These are phyloP conservation scores for Trissolcus basalis DNA, from an alignment of 1,140 invertebrate genomes.

Conservation along the genomic window DNA sequence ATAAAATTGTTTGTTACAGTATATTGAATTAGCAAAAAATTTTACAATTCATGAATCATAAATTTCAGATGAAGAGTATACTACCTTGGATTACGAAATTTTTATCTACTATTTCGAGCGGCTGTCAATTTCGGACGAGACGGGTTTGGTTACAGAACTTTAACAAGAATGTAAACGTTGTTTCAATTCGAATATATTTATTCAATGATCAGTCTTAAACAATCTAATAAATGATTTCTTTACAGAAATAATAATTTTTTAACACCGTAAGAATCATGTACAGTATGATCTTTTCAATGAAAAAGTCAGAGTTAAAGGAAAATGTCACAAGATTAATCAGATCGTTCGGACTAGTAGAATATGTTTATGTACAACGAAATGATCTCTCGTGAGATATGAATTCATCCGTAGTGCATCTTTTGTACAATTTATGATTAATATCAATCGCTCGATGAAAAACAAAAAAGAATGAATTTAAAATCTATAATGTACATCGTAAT, in stretches of 20 bases:
- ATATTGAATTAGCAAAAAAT: no score
- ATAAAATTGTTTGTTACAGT: no score
- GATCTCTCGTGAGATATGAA: neutral
- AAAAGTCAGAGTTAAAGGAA: neutral
- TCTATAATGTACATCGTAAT: no score
- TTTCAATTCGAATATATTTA: constrained; percentile 1
- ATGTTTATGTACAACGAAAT: neutral
- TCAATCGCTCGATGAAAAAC: no score
- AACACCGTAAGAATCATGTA: neutral
- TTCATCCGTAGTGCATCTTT: neutral
- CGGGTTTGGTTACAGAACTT: neutral
- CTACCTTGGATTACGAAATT: neutral
- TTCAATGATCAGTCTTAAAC: constrained; percentile 9
- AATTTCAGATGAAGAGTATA: constrained; percentile 7
- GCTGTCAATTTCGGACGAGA: neutral
- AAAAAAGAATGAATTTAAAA: neutral
- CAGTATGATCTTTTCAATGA: neutral
- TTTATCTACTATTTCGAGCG: neutral
- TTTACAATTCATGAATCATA: constrained; percentile 52
- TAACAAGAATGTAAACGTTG: neutral
- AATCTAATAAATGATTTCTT: constrained; percentile 6
- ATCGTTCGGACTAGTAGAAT: neutral
- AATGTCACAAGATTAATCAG: neutral
- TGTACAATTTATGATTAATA: neutral
- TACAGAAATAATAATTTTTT: constrained; percentile 2